Conservation (phyloP, 2,113 vertebrate species). For the Oreochromis niloticus region DNA sequence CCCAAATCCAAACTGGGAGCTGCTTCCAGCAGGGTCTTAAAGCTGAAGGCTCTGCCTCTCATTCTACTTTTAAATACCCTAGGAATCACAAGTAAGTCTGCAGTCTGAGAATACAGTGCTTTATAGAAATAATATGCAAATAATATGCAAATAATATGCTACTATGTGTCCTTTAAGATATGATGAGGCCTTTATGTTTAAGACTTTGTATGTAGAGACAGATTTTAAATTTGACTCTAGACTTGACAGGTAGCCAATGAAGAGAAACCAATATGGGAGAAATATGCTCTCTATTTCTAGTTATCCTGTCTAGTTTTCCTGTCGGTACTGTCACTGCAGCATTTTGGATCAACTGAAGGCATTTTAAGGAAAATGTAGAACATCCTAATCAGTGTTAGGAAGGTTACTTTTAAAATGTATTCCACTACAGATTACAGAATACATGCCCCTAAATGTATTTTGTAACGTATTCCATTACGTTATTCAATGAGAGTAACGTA, state of each 20-base stretch:
- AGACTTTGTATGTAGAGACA: not conserved
- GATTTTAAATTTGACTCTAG: not conserved
- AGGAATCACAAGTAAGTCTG: not conserved
- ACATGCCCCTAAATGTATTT: not conserved
- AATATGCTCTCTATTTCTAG: not conserved
- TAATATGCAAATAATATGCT: not conserved
- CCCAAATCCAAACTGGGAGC: not conserved
- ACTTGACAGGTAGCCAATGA: not conserved
- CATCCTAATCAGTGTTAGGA: not conserved
- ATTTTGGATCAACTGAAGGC: not conserved
- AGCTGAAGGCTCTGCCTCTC: not conserved
- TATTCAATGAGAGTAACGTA: not conserved
- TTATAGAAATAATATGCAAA: not conserved
- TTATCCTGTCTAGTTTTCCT: not conserved
- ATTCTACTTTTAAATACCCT: not conserved
- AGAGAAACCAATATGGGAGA: not conserved
- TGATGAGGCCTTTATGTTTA: not conserved
- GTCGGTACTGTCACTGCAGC: not conserved
- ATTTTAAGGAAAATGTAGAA: not conserved
- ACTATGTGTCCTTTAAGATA: rapidly evolving
- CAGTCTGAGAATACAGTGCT: not conserved
- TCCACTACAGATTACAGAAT: not conserved
- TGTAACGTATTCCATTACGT: not conserved
- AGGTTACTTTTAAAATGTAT: not conserved
- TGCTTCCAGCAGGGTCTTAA: not conserved